Percentiles rank a stretch among this genome's conserved stretches.
Evolutionary conservation across 2,888 invertebrate species (phyloP).

Genomic region (Abrostola triplasia): DNA sequence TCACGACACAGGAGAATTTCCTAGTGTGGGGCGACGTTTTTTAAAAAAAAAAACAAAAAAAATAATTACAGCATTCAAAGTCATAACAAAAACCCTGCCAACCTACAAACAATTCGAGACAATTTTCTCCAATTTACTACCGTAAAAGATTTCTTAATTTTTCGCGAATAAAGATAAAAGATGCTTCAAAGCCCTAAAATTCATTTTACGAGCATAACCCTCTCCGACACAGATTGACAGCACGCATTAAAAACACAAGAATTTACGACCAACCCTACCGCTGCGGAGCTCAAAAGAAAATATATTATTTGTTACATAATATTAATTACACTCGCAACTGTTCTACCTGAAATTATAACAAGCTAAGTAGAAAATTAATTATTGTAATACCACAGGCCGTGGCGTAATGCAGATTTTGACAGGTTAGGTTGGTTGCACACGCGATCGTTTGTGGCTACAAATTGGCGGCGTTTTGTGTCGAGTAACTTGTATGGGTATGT

Average conservation of each 20-base stretch:
- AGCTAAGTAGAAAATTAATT: slow-evolving; percentile 63
- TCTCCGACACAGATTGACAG: slow-evolving; percentile 55
- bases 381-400: slow-evolving; percentile 46
- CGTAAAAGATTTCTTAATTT: not conserved
- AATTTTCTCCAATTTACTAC: not conserved
- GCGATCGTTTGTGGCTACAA: slow-evolving; percentile 35
- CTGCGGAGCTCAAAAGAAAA: slow-evolving; percentile 55
- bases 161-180: not conserved
- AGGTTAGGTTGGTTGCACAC: slow-evolving; percentile 47
- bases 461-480: slow-evolving; percentile 40
- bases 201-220: not conserved
- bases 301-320: slow-evolving; percentile 64
- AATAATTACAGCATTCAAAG: too few relatives aligned
- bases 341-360: slow-evolving; percentile 60
- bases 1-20: too few relatives aligned
- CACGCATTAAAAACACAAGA: slow-evolving; percentile 53
- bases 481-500: slow-evolving; percentile 35
- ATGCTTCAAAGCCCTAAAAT: not conserved
- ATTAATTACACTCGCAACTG: slow-evolving; percentile 65
- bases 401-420: slow-evolving; percentile 59
- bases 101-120: not conserved
- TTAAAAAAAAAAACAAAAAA: too few relatives aligned
- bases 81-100: not conserved
- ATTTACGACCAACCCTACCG: slow-evolving; percentile 62
- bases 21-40: too few relatives aligned